phyloP scores from a whole-genome alignment of 2,888 invertebrate genomes.

The Catocala fraxini region DNA sequence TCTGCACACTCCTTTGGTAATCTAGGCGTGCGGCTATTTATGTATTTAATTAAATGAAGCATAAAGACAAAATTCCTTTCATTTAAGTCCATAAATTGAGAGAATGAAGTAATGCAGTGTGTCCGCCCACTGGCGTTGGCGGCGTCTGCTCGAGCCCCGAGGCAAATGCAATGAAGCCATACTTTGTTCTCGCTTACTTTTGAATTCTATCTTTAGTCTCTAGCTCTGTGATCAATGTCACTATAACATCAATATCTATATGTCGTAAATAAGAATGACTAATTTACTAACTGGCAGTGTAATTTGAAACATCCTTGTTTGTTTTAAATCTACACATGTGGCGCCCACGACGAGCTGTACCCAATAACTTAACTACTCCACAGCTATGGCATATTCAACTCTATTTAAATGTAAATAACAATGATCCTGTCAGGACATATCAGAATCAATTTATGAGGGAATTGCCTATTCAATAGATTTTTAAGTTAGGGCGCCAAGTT shows the following conservation, averaged over 20 bases:
- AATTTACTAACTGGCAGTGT: constrained; percentile 34
- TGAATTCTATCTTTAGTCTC: constrained; percentile 42
- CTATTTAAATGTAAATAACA: background rate
- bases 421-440: too few species aligned
- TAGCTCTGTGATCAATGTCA: constrained; percentile 33
- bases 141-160: constrained; percentile 52
- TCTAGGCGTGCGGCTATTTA: too few species aligned
- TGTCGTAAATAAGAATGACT: constrained; percentile 36
- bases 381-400: constrained; percentile 1
- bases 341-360: constrained; percentile 50
- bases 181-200: constrained; percentile 46
- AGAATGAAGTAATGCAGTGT: constrained; percentile 69
- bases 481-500: constrained; percentile 41
- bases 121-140: constrained; percentile 65
- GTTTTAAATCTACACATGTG: constrained; percentile 35
- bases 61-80: constrained; percentile 46
- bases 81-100: constrained; percentile 64
- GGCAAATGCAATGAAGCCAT: constrained; percentile 54
- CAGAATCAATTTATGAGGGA: constrained; percentile 4
- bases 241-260: constrained; percentile 41
- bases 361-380: constrained; percentile 10
- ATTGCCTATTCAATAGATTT: constrained; percentile 20
- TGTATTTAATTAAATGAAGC: background rate
- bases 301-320: constrained; percentile 30
- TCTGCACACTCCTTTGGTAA: too few species aligned